Percentiles rank a stretch among this genome's conserved stretches.
These are phyloP conservation scores for Drosophila setosimentum DNA, from an alignment of 2,888 invertebrate genomes.

Conservation along the genomic window DNA sequence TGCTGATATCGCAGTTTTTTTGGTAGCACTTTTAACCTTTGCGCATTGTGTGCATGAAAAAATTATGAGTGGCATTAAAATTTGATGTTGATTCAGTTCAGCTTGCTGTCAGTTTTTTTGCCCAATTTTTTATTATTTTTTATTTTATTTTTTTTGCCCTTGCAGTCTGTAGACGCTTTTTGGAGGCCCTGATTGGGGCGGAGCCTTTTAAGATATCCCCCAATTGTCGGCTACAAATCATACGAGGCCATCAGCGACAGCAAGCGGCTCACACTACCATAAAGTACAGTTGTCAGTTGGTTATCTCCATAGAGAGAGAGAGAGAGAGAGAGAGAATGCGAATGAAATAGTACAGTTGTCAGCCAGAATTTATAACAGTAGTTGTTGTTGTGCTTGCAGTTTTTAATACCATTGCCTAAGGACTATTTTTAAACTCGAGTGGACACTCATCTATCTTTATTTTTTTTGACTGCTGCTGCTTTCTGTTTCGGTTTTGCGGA, in stretches of 20 bases:
- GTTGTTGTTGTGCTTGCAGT: constrained; percentile 22
- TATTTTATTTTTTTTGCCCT: neutral
- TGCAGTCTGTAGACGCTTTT: constrained; percentile 15
- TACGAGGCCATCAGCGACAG: constrained; percentile 65
- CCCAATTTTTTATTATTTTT: neutral
- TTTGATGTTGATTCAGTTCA: constrained; percentile 63
- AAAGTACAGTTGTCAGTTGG: constrained; percentile 47
- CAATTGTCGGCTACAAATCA: constrained; percentile 78
- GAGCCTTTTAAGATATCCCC: constrained; percentile 21
- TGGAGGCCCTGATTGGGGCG: neutral
- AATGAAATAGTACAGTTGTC: constrained; percentile 52
- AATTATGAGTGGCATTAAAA: constrained; percentile 79
- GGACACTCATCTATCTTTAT: neutral
- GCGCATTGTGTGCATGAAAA: constrained; percentile 75
- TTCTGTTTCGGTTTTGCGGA: neutral
- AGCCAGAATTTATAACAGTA: constrained; percentile 46
- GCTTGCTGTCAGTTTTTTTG: neutral
- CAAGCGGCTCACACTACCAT: constrained; percentile 23
- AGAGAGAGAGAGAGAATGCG: neutral
- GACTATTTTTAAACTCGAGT: neutral
- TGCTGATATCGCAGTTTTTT: constrained; percentile 68
- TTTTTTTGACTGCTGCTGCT: neutral
- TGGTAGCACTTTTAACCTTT: constrained; percentile 57
- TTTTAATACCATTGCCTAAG: constrained; percentile 20
- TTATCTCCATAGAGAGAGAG: constrained; percentile 1